These are phyloP conservation scores for Gasteruption jaculator DNA, from an alignment of 2,888 invertebrate species.

Conservation along the genomic window DNA sequence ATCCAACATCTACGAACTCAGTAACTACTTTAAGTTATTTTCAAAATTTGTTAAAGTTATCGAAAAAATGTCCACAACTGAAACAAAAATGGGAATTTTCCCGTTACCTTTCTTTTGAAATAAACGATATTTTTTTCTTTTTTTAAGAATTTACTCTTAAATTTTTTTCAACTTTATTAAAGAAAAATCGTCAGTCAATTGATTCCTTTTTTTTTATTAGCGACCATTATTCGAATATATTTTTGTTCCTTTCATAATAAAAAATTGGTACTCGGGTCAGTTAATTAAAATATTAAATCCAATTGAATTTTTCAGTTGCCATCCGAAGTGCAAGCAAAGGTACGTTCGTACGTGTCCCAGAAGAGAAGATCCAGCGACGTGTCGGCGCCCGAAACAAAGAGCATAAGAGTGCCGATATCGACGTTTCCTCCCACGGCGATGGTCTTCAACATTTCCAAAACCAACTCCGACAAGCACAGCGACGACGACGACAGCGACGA, in stretches of 20 bases:
- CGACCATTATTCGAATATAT: slow-evolving; percentile 7
- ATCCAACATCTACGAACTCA: no score
- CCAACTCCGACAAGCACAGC: slow-evolving; percentile 43
- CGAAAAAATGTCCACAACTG: no score
- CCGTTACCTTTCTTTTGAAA: no score
- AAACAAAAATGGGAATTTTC: no score
- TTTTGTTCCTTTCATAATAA: not conserved
- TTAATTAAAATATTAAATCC: slow-evolving; percentile 1
- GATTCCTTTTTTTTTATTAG: not conserved
- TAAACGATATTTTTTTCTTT: no score
- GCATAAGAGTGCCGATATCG: slow-evolving; percentile 71
- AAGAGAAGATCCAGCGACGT: slow-evolving; percentile 57
- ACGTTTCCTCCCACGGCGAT: slow-evolving; percentile 83
- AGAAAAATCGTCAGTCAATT: no score
- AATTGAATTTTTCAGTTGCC: slow-evolving; percentile 66
- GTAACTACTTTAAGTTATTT: no score
- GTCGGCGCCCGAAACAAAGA: slow-evolving; percentile 56
- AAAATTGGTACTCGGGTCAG: not conserved
- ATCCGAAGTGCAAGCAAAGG: slow-evolving; percentile 85
- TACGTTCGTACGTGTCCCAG: slow-evolving; percentile 70
- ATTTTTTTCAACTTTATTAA: slow-evolving; percentile 4
- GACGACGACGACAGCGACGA: slow-evolving; percentile 55
- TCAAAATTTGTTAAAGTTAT: no score
- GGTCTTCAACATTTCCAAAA: slow-evolving; percentile 58
- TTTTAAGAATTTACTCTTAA: slow-evolving; percentile 5